Conservation (phyloP, 1,140 invertebrate species). For the Bombus haemorrhoidalis region DNA sequence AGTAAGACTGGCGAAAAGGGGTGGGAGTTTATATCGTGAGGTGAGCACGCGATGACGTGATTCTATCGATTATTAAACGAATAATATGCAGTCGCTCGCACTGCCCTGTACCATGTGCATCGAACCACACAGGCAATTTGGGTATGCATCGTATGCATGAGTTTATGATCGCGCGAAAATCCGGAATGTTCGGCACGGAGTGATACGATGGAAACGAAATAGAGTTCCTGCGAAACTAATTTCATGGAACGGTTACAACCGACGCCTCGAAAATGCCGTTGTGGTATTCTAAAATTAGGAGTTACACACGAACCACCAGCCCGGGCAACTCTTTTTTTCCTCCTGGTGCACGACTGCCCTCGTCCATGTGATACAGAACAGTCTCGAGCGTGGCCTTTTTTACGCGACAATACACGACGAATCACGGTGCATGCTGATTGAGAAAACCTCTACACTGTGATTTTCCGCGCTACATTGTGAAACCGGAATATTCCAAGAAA, state of each 20-base stretch:
- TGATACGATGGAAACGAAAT: conserved; percentile 72
- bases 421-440: conserved; percentile 19
- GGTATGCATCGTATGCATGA: conserved; percentile 70
- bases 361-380: conserved; percentile 18
- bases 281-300: conserved; percentile 66
- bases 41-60: conserved; percentile 76
- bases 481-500: neutral
- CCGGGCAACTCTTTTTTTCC: neutral
- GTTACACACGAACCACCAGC: conserved; percentile 40
- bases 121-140: conserved; percentile 69
- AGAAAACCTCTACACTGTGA: conserved; percentile 3
- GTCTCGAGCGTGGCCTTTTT: conserved; percentile 23
- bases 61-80: conserved; percentile 78
- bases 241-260: conserved; percentile 67
- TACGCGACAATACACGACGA: conserved; percentile 43
- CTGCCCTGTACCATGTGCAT: conserved; percentile 71
- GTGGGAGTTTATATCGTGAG: conserved; percentile 63
- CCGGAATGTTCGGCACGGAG: conserved; percentile 71
- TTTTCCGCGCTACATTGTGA: conserved; percentile 7
- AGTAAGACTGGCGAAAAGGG: conserved; percentile 62
- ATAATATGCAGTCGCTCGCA: conserved; percentile 74
- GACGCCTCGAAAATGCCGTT: conserved; percentile 68
- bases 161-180: conserved; percentile 72
- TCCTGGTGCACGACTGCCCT: neutral
- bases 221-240: conserved; percentile 69